A percentile compares a stretch with the other conserved stretches of the same genome.
Evolutionary conservation across 1,140 invertebrate species (phyloP).

Genomic region (Diabrotica virgifera): DNA sequence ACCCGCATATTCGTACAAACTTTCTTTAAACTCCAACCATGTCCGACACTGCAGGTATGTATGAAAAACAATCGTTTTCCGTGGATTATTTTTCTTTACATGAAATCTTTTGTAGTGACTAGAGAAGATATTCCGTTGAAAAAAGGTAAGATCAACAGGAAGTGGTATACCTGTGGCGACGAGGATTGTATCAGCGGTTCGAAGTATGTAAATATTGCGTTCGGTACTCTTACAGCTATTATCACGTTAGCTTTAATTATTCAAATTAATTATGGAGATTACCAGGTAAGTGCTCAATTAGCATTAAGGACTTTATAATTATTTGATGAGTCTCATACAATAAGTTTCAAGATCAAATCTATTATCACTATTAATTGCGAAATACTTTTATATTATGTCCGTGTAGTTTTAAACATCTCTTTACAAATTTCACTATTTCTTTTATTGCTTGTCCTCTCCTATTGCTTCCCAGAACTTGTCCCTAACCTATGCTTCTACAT

Average conservation of each 20-base stretch:
- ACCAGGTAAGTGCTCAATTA: constrained; percentile 51
- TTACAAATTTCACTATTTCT: too few relatives aligned
- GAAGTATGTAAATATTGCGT: constrained; percentile 51
- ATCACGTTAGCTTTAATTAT: constrained; percentile 65
- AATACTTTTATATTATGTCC: too few relatives aligned
- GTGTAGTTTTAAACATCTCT: too few relatives aligned
- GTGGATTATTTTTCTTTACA: neutral
- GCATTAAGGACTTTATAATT: too few relatives aligned
- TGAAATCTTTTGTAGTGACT: constrained; percentile 20
- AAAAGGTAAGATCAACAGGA: constrained; percentile 36
- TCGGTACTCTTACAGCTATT: constrained; percentile 57
- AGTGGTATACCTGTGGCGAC: constrained; percentile 33
- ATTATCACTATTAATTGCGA: too few relatives aligned
- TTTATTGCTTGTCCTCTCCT: too few relatives aligned
- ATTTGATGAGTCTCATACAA: too few relatives aligned
- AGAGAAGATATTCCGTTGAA: constrained; percentile 57
- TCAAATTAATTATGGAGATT: constrained; percentile 65
- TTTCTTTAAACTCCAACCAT: neutral
- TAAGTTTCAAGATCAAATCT: too few relatives aligned
- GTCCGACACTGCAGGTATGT: neutral
- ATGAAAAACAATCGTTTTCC: neutral
- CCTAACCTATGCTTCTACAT: too few relatives aligned
- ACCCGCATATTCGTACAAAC: neutral
- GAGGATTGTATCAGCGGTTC: constrained; percentile 48
- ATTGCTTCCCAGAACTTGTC: too few relatives aligned